phyloP scores from a whole-genome alignment of 2,113 vertebrate species.

The Carassius auratus region DNA sequence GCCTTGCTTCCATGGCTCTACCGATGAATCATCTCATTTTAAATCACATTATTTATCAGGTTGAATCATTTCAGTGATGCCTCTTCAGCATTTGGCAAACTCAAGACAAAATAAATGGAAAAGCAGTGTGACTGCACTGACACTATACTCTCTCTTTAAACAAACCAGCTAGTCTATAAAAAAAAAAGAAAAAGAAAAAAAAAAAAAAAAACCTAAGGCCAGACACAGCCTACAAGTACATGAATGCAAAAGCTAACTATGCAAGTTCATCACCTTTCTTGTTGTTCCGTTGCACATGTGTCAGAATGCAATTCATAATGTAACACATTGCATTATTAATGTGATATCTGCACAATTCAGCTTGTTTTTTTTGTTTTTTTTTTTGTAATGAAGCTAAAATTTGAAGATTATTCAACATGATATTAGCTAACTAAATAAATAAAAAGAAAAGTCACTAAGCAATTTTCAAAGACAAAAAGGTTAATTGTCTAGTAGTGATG shows the following conservation, averaged over 20 bases:
- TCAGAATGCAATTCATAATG: not conserved
- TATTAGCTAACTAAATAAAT: no score
- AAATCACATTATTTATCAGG: not conserved
- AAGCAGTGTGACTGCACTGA: not conserved
- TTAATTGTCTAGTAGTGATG: no score
- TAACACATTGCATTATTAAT: not conserved
- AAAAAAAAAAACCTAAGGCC: not conserved
- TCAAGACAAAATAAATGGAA: not conserved
- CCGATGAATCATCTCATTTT: conserved; percentile 21
- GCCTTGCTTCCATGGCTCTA: conserved; percentile 76
- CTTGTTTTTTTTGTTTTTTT: no score
- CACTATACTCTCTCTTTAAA: not conserved
- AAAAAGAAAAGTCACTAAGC: no score
- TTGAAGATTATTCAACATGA: no score
- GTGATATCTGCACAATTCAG: no score
- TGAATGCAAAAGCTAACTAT: not conserved
- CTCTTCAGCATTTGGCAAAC: conserved; percentile 5
- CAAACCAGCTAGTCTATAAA: not conserved
- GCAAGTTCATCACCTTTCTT: not conserved
- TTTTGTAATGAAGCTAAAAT: not conserved
- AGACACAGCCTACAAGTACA: not conserved
- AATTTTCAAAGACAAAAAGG: no score
- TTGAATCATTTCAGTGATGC: not conserved
- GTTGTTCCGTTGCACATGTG: not conserved
- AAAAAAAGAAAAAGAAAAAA: not conserved